phyloP scores from a whole-genome alignment of 2,113 vertebrate genomes.

The Notothenia rossii region DNA sequence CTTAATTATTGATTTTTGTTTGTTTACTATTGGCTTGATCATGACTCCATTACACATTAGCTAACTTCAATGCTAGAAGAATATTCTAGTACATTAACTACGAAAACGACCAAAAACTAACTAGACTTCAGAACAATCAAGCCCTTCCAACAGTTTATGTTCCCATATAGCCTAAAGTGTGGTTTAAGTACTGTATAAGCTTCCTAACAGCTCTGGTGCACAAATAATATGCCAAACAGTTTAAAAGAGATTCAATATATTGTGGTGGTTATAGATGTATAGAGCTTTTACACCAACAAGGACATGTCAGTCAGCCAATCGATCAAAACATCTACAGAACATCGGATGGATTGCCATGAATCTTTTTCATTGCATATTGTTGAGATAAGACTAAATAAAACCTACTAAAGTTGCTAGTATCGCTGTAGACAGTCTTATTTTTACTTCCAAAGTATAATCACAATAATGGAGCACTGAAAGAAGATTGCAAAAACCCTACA shows the following conservation, averaged over 20 bases:
- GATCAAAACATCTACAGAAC: too few relatives aligned
- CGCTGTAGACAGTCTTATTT: not conserved
- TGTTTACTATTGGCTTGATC: not conserved
- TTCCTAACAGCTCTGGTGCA: not conserved
- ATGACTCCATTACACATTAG: too few relatives aligned
- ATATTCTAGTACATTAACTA: not conserved
- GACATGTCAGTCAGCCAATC: too few relatives aligned
- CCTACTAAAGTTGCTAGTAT: not conserved
- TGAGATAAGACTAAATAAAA: not conserved
- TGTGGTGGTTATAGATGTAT: not conserved
- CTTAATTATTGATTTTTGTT: not conserved
- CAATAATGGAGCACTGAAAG: not conserved
- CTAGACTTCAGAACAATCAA: not conserved
- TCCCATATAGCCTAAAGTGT: not conserved
- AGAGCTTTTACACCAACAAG: not conserved
- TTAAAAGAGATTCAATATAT: not conserved
- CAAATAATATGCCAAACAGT: not conserved
- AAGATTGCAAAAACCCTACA: not conserved
- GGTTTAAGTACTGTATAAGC: not conserved
- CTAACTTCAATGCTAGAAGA: not conserved
- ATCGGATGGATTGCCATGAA: too few relatives aligned
- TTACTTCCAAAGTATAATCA: too few relatives aligned
- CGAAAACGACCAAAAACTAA: not conserved
- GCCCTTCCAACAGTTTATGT: not conserved
- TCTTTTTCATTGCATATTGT: not conserved